Base-by-base conservation (phyloP, 2,888 invertebrate species). In the Tortricodes alternella region DNA sequence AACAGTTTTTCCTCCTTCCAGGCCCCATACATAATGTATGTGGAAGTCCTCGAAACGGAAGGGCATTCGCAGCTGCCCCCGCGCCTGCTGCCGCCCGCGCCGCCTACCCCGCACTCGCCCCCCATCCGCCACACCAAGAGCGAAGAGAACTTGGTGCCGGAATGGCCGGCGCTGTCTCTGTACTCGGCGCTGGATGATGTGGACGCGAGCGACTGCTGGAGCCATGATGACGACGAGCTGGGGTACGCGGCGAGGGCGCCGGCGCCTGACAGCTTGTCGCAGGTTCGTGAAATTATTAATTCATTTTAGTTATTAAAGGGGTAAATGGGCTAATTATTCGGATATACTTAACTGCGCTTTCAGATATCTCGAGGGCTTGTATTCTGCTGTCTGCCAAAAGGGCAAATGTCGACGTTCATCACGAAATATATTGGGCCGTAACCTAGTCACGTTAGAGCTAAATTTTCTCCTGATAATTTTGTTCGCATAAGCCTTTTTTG, bases 1-100 rank as follows among this genome's bases (percentile, higher is more conserved):
- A n/a, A n/a, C n/a, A n/a, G n/a, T n/a, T n/a, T n/a, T n/a, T n/a
- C 32, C 5, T 35, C 53, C 61, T 61, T 39, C 37, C 80, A 89
- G 89, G 98, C 99, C 44, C 99, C 99, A 0, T 99, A 98, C 88
- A 96, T 99, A 76, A 96, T 99, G 79, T 99, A 99, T 88, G 96
- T 99, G 55, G 99, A 99, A 91, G 98, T 98, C 5, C 91, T 98
- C 37, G 98, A 98, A 85, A 92, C 89, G 1, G 89, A 89, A 3
- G 90, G 90, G 0, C 95, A 96, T 62, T 96, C 96, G 50, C 95
- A 97, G 0, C 93, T 99, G 13, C 97, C 98, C 37, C 93, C 95
- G n/a, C 98, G 98, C 83, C 94, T 96, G 66, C 93, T 96, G 90
- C 96, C 96, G 46, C 90, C 91, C 18, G 88, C 91, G 55, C 94